Percentiles rank a stretch among this genome's conserved stretches.
Evolutionary conservation across 2,888 invertebrate genomes (phyloP).

Genomic region (Limnephilus marmoratus): DNA sequence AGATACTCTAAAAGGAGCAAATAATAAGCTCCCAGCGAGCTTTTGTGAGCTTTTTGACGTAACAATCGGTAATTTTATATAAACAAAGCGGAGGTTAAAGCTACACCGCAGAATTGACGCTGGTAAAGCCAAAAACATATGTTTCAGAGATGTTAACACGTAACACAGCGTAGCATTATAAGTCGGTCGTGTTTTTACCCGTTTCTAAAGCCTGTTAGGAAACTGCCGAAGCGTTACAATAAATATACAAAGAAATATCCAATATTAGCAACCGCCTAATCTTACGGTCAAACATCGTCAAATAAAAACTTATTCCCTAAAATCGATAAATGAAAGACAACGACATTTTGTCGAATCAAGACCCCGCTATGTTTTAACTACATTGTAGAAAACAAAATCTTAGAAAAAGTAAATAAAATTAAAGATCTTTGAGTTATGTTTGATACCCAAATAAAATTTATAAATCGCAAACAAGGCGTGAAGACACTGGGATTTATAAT

Average conservation of each 20-base stretch:
- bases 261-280: no score
- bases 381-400: no score
- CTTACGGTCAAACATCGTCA: no score
- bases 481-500: no score
- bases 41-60: constrained; percentile 12
- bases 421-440: no score
- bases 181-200: neutral
- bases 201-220: neutral
- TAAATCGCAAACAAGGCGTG: no score
- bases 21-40: constrained; percentile 24
- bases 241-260: neutral
- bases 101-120: neutral
- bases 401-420: no score
- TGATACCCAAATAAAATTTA: no score
- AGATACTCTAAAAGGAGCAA: neutral
- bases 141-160: neutral
- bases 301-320: no score
- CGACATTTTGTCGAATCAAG: no score
- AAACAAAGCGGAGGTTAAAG: neutral
- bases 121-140: constrained; percentile 9
- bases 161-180: neutral
- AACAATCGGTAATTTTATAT: constrained; percentile 39
- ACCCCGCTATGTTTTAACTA: no score
- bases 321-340: no score
- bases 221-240: neutral